Percentiles rank a stretch among this genome's conserved stretches.
phyloP scores from a whole-genome alignment of 2,797 vertebrate genomes.

The Karalla daura region DNA sequence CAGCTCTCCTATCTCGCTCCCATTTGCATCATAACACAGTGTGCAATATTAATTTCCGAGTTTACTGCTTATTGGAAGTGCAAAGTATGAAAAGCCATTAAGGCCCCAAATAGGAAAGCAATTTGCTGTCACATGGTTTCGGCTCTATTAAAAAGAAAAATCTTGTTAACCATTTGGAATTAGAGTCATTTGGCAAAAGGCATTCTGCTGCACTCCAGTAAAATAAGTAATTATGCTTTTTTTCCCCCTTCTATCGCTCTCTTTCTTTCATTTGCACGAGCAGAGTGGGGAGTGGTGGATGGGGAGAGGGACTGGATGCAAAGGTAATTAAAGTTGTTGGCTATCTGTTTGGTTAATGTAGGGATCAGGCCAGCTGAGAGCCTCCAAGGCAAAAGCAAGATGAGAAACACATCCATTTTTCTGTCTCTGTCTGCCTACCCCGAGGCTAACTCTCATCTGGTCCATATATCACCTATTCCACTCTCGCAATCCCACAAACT shows the following conservation, averaged over 20 bases:
- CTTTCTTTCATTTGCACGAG: constrained; percentile 80
- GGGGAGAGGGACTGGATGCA: constrained; percentile 82
- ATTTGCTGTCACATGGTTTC: constrained; percentile 88
- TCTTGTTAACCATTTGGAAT: constrained; percentile 90
- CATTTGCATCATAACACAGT: constrained; percentile 89
- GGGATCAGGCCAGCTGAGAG: constrained; percentile 73
- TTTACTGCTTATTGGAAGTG: constrained; percentile 90
- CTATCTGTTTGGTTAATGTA: constrained; percentile 86
- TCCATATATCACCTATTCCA: constrained; percentile 70
- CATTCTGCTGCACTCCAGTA: constrained; percentile 86
- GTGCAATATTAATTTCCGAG: constrained; percentile 89
- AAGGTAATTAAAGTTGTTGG: constrained; percentile 88
- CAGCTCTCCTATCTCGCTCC: constrained; percentile 80
- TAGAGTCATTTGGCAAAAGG: constrained; percentile 89
- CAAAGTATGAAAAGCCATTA: constrained; percentile 89
- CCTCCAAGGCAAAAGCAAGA: constrained; percentile 73
- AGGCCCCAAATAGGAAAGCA: constrained; percentile 88
- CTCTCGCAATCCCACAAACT: constrained; percentile 53
- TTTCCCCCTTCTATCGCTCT: constrained; percentile 75
- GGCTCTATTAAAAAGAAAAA: constrained; percentile 89
- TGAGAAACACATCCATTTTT: constrained; percentile 75
- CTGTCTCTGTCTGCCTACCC: constrained; percentile 69
- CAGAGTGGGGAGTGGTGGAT: constrained; percentile 73
- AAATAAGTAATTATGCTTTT: constrained; percentile 89
- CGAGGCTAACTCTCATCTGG: constrained; percentile 65